Conservation (phyloP, 92 coral and sea anemone genomes). For the Zoanthus sociatus region DNA sequence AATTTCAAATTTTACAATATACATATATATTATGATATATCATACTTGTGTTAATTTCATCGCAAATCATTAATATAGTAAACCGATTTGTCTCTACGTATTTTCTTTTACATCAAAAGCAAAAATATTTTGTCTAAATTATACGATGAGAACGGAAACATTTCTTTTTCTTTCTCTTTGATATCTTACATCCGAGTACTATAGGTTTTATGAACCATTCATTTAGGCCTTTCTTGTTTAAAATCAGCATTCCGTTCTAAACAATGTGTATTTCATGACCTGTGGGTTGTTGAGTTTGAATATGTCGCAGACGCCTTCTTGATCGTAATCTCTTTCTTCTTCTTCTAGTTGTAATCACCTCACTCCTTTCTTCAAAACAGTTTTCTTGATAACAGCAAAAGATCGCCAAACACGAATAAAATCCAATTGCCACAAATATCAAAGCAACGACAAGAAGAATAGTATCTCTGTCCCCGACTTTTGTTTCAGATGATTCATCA, state of each 20-base stretch:
- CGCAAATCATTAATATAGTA: too few species aligned
- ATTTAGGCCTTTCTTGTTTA: not conserved
- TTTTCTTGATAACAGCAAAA: conserved; percentile 28
- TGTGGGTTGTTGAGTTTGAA: not conserved
- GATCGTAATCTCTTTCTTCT: not conserved
- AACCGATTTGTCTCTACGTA: too few species aligned
- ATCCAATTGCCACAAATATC: not conserved
- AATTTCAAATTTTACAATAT: too few species aligned
- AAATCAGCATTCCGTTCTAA: not conserved
- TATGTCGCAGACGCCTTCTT: not conserved
- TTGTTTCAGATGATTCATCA: not conserved
- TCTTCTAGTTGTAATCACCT: not conserved
- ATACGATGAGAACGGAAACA: too few species aligned
- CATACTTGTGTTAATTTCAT: too few species aligned
- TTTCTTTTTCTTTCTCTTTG: too few species aligned
- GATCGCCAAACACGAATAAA: conserved; percentile 11
- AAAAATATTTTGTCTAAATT: too few species aligned
- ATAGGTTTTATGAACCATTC: too few species aligned
- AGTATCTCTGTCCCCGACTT: not conserved
- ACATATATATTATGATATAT: too few species aligned
- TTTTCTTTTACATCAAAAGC: too few species aligned
- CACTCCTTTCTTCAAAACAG: conserved; percentile 13
- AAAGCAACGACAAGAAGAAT: conserved; percentile 9
- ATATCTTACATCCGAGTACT: too few species aligned
- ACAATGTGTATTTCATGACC: not conserved